Evolutionary conservation across 2,888 invertebrate genomes (phyloP).

Genomic region (Nebria brevicollis): DNA sequence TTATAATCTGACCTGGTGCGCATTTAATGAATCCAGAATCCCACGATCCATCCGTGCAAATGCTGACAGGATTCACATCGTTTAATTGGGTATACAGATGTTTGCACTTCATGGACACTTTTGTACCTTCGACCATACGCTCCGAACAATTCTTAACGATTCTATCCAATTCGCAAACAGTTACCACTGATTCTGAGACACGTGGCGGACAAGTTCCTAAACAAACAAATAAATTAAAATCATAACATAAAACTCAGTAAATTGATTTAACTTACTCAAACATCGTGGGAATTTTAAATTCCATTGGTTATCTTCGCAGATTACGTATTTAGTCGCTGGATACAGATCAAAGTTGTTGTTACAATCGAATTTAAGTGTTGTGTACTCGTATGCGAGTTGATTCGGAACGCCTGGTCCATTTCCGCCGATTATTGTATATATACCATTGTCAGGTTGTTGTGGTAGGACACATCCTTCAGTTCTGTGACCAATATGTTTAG

Average conservation of each 20-base stretch:
- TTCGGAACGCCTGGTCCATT: constrained; percentile 11
- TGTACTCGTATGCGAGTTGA: not conserved
- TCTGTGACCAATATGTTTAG: not conserved
- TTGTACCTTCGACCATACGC: constrained; percentile 40
- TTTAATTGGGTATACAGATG: constrained; percentile 18
- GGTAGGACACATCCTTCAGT: constrained; percentile 13
- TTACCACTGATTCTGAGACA: constrained; percentile 28
- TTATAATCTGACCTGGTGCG: constrained; percentile 36
- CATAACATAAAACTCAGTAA: not conserved
- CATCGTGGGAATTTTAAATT: constrained; percentile 9
- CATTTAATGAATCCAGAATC: constrained; percentile 36
- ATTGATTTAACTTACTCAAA: constrained; percentile 20
- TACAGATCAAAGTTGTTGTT: constrained; percentile 10
- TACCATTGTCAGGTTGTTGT: constrained; percentile 15
- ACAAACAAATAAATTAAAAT: constrained; percentile 16
- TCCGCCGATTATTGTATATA: constrained; percentile 2
- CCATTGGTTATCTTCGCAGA: constrained; percentile 12
- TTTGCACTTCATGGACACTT: constrained; percentile 38
- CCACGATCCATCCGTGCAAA: constrained; percentile 43
- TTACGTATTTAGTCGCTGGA: not conserved
- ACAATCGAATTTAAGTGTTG: constrained; percentile 9
- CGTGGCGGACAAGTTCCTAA: constrained; percentile 38
- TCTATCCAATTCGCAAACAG: constrained; percentile 27
- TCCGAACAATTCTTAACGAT: constrained; percentile 24
- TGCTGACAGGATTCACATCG: constrained; percentile 6